Evolutionary conservation across 1,140 invertebrate genomes (phyloP).

Genomic region (Aphelenchoides avenae): DNA sequence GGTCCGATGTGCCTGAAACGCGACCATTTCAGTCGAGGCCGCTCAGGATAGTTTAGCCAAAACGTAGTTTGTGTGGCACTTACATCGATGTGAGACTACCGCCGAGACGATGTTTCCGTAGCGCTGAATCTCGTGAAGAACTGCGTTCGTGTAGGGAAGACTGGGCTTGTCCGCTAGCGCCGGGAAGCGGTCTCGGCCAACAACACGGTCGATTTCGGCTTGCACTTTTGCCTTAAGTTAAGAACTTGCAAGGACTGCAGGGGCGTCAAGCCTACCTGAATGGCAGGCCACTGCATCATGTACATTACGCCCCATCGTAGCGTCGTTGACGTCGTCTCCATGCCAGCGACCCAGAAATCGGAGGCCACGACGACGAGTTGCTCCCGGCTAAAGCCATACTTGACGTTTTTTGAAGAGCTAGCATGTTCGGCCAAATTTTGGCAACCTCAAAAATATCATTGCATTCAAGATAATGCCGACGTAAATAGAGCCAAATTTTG

Average conservation of each 20-base stretch:
- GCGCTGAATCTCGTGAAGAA: constrained; percentile 7
- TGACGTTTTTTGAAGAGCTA: too few species aligned
- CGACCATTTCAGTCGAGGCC: too few species aligned
- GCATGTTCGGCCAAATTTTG: too few species aligned
- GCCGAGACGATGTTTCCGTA: constrained; percentile 8
- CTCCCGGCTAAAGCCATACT: too few species aligned
- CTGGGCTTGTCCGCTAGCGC: constrained; percentile 4
- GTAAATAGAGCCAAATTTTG: too few species aligned
- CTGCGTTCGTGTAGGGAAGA: not conserved
- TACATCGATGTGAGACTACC: too few species aligned
- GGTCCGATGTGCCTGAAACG: not conserved
- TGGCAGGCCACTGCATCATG: constrained; percentile 8
- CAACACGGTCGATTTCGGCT: not conserved
- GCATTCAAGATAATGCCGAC: too few species aligned
- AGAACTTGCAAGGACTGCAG: too few species aligned
- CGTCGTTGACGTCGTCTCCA: constrained; percentile 7
- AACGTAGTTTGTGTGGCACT: too few species aligned
- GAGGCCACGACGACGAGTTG: constrained; percentile 1
- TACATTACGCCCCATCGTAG: not conserved
- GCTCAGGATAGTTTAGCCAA: too few species aligned
- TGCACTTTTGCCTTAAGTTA: constrained; percentile 7
- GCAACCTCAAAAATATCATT: too few species aligned
- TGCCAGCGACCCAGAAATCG: constrained; percentile 13
- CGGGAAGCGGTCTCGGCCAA: not conserved
- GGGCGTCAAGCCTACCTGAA: too few species aligned